Evolutionary conservation across 2,888 invertebrate genomes (phyloP), one percentile per base, ranked within the genome.

Genomic region (Creontiades dilutus): DNA sequence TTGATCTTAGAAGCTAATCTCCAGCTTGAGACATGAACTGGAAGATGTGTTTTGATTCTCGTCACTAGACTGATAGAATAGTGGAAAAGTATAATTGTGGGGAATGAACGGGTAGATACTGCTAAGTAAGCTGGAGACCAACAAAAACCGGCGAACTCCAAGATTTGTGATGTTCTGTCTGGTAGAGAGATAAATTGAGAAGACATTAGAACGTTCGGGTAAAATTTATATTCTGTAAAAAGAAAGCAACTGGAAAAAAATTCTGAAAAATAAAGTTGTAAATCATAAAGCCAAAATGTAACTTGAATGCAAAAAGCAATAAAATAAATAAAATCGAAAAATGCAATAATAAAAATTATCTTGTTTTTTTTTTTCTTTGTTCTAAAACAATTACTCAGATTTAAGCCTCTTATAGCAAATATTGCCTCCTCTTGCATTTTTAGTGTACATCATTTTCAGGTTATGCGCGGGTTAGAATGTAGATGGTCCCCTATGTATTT

Each of bases 241-340:
- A 78, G 16, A 78, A 78, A 78, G 27, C 7, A 5, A 78, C 7
- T 12, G 7, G 80, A 12, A 23, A 78, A 23, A 37, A 78, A 78
- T 28, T 14, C 7, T 78, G 37, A 78, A 7, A 68, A 68, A 68
- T 68, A 12, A 68, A 68, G 16, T 12, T 68, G 9, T 68, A 12
- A 68, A 68, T 68, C 23, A 68, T 68, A 68, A 68, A 68, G 68
- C 68, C 68, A 68, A 68, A 68, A 68, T 68, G 68, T 68, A 68
- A 68, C 23, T 68, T 68, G 68, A 68, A 68, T 68, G 68, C 16
- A 68, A 68, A n/a, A 68, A 68, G 16, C 7, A n/a, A 68, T 19
- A 16, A 68, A 68, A 12, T 68, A 16, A 68, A 48, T n/a, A n/a
- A n/a, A n/a, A 13, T 48, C 48, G 48, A 48, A 48, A 48, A 48